Evolutionary conservation across 2,113 vertebrate genomes (phyloP).

Genomic region (Oncorhynchus masou): DNA sequence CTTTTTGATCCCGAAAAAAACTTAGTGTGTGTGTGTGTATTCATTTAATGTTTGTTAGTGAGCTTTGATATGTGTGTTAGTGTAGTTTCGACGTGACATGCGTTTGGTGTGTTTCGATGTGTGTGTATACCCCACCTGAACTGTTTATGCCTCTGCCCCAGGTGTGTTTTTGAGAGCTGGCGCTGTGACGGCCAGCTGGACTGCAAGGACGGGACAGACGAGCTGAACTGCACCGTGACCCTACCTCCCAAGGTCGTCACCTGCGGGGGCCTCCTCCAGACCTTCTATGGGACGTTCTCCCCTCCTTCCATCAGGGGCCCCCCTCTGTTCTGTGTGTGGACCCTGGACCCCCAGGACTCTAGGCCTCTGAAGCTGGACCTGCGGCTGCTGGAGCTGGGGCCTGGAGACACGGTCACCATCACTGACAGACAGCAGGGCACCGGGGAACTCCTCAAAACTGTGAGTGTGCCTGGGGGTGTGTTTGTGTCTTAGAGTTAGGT

Average conservation of each 20-base stretch:
- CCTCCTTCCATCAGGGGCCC: constrained; percentile 61
- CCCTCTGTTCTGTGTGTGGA: constrained; percentile 78
- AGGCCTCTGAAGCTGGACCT: constrained; percentile 81
- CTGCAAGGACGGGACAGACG: constrained; percentile 85
- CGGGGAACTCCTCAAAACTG: constrained; percentile 70
- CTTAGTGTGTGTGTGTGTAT: too few relatives aligned
- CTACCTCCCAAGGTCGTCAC: constrained; percentile 89
- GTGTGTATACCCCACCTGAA: too few relatives aligned
- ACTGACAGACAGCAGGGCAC: constrained; percentile 67
- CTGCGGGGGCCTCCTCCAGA: constrained; percentile 63
- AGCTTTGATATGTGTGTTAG: too few relatives aligned
- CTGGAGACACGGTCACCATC: constrained; percentile 73
- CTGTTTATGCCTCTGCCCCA: constrained; percentile 33
- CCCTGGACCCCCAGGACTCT: constrained; percentile 81
- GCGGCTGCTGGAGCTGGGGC: constrained; percentile 74
- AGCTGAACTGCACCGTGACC: constrained; percentile 81
- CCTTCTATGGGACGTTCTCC: constrained; percentile 85
- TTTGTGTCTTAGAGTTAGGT: too few relatives aligned
- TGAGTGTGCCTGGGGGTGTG: constrained; percentile 56
- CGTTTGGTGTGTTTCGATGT: too few relatives aligned
- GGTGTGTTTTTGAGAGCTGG: constrained; percentile 91
- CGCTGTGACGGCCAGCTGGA: constrained; percentile 88
- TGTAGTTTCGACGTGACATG: too few relatives aligned
- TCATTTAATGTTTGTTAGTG: too few relatives aligned
- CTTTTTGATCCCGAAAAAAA: too few relatives aligned